These are phyloP conservation scores for Platyscapa corneri DNA, from an alignment of 1,140 invertebrate species.

Conservation along the genomic window DNA sequence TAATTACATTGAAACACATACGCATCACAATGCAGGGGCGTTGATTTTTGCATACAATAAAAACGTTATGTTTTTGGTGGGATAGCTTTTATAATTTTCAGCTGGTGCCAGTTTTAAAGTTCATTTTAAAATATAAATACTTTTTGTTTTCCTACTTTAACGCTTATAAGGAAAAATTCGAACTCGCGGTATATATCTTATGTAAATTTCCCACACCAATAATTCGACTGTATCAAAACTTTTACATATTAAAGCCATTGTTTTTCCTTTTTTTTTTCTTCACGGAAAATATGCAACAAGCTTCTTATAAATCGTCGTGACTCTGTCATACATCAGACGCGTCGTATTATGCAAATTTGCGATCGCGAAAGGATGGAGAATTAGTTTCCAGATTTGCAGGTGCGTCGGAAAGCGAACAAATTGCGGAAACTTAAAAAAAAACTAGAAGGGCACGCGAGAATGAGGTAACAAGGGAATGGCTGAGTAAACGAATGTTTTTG, in stretches of 20 bases:
- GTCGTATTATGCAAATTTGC: conserved; percentile 16
- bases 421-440: neutral
- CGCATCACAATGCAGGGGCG: too few relatives aligned
- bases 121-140: too few relatives aligned
- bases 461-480: neutral
- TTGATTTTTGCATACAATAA: too few relatives aligned
- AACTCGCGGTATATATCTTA: too few relatives aligned
- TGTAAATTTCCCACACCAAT: neutral
- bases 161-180: too few relatives aligned
- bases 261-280: too few relatives aligned
- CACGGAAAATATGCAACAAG: neutral
- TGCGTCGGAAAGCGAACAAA: neutral
- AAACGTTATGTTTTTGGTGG: too few relatives aligned
- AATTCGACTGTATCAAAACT: neutral
- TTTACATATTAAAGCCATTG: neutral
- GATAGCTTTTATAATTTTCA: too few relatives aligned
- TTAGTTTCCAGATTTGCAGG: conserved; percentile 7
- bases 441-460: neutral
- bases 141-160: too few relatives aligned
- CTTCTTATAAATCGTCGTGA: neutral
- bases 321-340: too few relatives aligned
- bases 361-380: neutral
- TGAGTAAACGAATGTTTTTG: conserved; percentile 34
- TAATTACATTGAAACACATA: too few relatives aligned
- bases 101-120: too few relatives aligned